Evolutionary conservation across 2,888 invertebrate species (phyloP).

Genomic region (Ectemnius cavifrons): DNA sequence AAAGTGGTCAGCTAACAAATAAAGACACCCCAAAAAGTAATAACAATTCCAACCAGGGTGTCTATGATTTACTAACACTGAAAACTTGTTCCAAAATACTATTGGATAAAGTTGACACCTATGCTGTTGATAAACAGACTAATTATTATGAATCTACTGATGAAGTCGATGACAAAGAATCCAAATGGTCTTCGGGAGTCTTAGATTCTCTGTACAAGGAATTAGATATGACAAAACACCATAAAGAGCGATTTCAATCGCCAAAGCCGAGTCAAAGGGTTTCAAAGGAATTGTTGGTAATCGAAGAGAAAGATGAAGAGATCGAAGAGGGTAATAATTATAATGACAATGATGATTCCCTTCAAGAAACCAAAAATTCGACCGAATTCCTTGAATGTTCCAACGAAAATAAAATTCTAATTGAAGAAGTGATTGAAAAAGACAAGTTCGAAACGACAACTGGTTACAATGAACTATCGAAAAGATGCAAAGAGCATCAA

Average conservation of each 20-base stretch:
- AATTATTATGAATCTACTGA: not conserved
- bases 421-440: no score
- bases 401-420: no score
- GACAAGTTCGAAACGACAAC: no score
- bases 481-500: conserved; percentile 44
- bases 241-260: not conserved
- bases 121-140: conserved; percentile 4
- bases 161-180: not conserved
- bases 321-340: not conserved
- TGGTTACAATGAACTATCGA: conserved; percentile 4
- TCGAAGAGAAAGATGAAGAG: conserved; percentile 24
- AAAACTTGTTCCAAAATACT: conserved; percentile 28
- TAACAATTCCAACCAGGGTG: conserved; percentile 7
- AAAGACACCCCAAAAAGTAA: not conserved
- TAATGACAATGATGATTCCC: not conserved
- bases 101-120: conserved; percentile 8
- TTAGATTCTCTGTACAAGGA: conserved; percentile 26
- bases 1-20: no score
- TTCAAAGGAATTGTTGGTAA: conserved; percentile 22
- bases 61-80: conserved; percentile 40
- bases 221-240: conserved; percentile 4
- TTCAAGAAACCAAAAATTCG: no score
- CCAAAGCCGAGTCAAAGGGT: conserved; percentile 12
- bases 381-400: no score
- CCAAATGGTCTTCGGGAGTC: not conserved